Base-by-base conservation (phyloP, 2,888 invertebrate genomes). In the Drosophila demipolita region DNA sequence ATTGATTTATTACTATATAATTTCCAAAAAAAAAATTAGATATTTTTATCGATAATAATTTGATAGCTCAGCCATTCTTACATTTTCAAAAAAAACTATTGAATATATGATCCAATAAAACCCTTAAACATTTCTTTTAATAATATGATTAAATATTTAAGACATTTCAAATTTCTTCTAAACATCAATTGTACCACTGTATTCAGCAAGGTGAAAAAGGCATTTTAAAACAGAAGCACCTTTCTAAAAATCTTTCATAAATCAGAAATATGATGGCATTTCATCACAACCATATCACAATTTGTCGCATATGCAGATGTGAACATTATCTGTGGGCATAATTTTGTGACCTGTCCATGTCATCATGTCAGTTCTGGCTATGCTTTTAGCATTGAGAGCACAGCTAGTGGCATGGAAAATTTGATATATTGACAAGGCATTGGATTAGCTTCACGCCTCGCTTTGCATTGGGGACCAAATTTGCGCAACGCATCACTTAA, bases 361-460 rank as follows among this genome's bases (percentile, higher is more conserved):
- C 67, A 42, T 60, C 62, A 52, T 55, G 26, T 55, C 55, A 55
- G 17, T 17, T 36, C 17, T 23, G 11, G 63, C 26, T 17, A 40
- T 42, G 17, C 32, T 38, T 40, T 57, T 20, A 61, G 40, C 50
- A 52, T 26, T 52, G 6, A 20, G 52, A 29, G 33, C 53, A 23
- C 35, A 53, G 59, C 49, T 57, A 79, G 75, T 75, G 75, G 62
- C 36, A 63, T 66, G 80, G 66, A 77, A 77, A 79, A 75, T 68
- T 52, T 80, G 59, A 76, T 67, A 59, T 80, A 71, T 80, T 58
- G 62, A 64, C 42, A 54, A 63, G 60, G 63, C 70, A 26, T 52
- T 38, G 64, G 60, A 78, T 80, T 80, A 78, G 77, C 71, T 65
- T 55, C 52, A 65, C 52, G 71, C 60, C 61, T 58, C 32, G 36